Percentiles rank a stretch among this genome's conserved stretches.
Evolutionary conservation across 2,888 invertebrate genomes (phyloP).

Genomic region (Parnassius apollo): DNA sequence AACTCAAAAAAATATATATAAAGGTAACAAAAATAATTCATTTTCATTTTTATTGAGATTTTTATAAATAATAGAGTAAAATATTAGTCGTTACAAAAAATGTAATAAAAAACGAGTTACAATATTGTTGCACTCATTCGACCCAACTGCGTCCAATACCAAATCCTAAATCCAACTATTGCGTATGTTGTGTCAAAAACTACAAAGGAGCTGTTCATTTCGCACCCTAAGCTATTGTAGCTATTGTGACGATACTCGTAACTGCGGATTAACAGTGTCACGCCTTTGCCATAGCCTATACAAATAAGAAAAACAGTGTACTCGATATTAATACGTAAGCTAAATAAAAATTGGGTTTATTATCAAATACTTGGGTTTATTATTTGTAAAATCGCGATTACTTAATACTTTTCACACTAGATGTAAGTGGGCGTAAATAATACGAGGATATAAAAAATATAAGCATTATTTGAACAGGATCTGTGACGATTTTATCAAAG

Average conservation of each 20-base stretch:
- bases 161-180: constrained; percentile 42
- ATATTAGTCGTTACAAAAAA: too few relatives aligned
- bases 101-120: constrained; percentile 34
- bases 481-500: too few relatives aligned
- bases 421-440: not conserved
- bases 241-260: constrained; percentile 56
- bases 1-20: too few relatives aligned
- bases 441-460: too few relatives aligned
- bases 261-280: constrained; percentile 67
- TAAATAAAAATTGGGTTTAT: not conserved
- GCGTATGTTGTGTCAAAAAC: constrained; percentile 46
- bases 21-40: too few relatives aligned
- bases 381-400: constrained; percentile 1
- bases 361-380: not conserved
- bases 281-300: constrained; percentile 47
- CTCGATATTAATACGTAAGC: constrained; percentile 3
- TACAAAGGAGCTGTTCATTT: constrained; percentile 58
- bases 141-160: constrained; percentile 40
- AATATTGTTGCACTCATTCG: constrained; percentile 34
- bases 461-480: too few relatives aligned
- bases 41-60: too few relatives aligned
- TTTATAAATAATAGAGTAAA: too few relatives aligned
- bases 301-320: constrained; percentile 32
- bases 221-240: constrained; percentile 41
- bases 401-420: constrained; percentile 2